These are phyloP conservation scores for Thunnus albacares DNA, from an alignment of 2,797 vertebrate genomes.

Conservation along the genomic window DNA sequence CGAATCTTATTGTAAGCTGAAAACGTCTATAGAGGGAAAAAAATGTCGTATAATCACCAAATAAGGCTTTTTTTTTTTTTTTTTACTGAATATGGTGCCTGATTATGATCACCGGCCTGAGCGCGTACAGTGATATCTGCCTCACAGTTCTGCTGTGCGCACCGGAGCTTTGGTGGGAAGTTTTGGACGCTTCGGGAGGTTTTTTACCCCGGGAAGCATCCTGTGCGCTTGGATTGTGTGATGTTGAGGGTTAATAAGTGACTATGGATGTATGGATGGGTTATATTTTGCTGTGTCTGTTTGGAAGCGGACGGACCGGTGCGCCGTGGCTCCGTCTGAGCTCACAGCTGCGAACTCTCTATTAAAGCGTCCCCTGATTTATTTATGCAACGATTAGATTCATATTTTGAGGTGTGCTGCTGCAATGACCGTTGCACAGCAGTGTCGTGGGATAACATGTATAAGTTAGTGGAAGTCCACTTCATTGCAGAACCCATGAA, in stretches of 20 bases:
- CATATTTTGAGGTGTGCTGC: neutral
- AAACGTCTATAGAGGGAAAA: neutral
- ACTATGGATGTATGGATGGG: neutral
- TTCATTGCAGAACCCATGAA: neutral
- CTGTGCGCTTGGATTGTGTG: fast-evolving
- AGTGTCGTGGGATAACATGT: neutral
- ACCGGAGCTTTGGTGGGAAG: neutral
- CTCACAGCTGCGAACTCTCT: neutral
- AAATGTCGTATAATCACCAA: neutral
- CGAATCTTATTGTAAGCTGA: neutral
- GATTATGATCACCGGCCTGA: neutral
- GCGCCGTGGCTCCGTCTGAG: neutral
- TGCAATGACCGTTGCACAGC: too few species aligned
- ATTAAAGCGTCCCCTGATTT: neutral
- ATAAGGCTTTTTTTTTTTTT: too few species aligned
- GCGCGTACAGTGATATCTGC: neutral
- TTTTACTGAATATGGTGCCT: neutral
- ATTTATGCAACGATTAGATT: neutral
- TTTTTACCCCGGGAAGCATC: neutral
- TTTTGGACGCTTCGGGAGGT: slow-evolving; percentile 16
- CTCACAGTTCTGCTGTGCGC: slow-evolving; percentile 5
- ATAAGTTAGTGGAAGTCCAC: neutral
- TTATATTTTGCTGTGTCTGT: neutral
- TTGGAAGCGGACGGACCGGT: neutral
- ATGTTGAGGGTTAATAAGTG: neutral